Conservation (phyloP, 1,140 invertebrate genomes). For the Leptinotarsa lineolata region DNA sequence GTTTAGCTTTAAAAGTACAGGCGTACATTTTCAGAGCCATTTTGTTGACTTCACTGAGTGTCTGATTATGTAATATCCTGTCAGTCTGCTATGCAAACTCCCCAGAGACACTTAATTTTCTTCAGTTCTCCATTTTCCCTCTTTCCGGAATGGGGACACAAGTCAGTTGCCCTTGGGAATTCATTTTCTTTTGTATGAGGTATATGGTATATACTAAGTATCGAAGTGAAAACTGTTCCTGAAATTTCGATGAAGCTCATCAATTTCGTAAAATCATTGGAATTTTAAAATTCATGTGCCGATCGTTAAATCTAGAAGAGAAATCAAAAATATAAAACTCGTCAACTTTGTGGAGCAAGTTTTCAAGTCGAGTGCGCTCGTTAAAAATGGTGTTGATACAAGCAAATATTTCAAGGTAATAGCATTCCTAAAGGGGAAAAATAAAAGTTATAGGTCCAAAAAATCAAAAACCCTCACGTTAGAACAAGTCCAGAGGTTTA, state of each 20-base stretch:
- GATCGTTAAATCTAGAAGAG: too few species aligned
- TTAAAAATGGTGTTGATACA: too few species aligned
- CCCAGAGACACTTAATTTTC: slow-evolving; percentile 44
- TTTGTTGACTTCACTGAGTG: slow-evolving; percentile 37
- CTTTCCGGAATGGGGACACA: slow-evolving; percentile 27
- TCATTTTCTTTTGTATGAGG: background rate
- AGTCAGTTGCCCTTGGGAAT: background rate
- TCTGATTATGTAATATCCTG: slow-evolving; percentile 41
- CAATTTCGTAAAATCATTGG: too few species aligned
- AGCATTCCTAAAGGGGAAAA: too few species aligned
- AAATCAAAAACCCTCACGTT: too few species aligned
- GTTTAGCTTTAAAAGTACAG: slow-evolving; percentile 1
- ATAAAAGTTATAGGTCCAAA: too few species aligned
- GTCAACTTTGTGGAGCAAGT: too few species aligned
- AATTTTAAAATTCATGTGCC: too few species aligned
- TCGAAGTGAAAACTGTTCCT: background rate
- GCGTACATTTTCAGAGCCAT: slow-evolving; percentile 2
- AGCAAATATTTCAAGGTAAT: too few species aligned
- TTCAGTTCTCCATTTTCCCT: slow-evolving; percentile 44
- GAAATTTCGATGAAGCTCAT: background rate
- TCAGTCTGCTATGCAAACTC: slow-evolving; percentile 34
- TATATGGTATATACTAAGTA: background rate
- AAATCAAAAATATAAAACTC: too few species aligned
- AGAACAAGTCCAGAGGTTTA: too few species aligned
- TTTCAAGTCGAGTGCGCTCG: too few species aligned